phyloP scores from a whole-genome alignment of 23 tunicate species.

The Aplidium turbinatum region DNA sequence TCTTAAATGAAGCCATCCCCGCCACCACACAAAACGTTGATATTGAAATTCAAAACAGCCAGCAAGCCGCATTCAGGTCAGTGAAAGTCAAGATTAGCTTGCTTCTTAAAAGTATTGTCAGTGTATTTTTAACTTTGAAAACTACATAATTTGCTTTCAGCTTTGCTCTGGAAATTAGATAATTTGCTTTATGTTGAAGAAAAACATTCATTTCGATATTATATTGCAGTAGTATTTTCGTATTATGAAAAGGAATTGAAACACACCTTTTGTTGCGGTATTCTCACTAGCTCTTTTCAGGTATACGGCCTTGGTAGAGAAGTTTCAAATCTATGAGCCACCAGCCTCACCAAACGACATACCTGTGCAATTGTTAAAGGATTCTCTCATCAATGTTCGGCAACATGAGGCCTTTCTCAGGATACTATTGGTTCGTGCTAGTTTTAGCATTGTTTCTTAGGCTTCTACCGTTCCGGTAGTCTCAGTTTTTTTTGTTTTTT shows the following conservation, averaged over 20 bases:
- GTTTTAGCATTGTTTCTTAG: not conserved
- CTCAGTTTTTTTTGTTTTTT: not conserved
- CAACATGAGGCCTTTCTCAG: conserved; percentile 88
- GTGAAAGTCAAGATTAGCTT: not conserved
- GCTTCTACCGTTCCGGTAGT: not conserved
- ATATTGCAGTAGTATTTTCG: too few species aligned
- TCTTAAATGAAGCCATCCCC: conserved; percentile 92
- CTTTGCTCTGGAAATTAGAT: not conserved
- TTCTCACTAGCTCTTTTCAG: too few species aligned
- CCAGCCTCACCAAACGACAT: conserved; percentile 69
- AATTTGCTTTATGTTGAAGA: too few species aligned
- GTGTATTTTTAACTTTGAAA: not conserved
- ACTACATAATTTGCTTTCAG: not conserved
- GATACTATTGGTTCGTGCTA: conserved; percentile 66
- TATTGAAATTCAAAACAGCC: conserved; percentile 85
- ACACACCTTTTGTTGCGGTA: too few species aligned
- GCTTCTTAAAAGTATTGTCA: not conserved
- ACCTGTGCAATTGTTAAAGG: conserved; percentile 76
- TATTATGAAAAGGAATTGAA: too few species aligned
- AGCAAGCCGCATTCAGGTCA: conserved; percentile 75
- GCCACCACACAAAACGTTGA: conserved; percentile 96
- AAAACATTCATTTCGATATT: too few species aligned
- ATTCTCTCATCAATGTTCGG: conserved; percentile 82
- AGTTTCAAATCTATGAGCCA: conserved; percentile 51
- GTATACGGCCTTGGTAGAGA: conserved; percentile 81